A percentile compares a stretch with the other conserved stretches of the same genome.
phyloP scores from a whole-genome alignment of 2,113 vertebrate species.

The Beaufortia kweichowensis region DNA sequence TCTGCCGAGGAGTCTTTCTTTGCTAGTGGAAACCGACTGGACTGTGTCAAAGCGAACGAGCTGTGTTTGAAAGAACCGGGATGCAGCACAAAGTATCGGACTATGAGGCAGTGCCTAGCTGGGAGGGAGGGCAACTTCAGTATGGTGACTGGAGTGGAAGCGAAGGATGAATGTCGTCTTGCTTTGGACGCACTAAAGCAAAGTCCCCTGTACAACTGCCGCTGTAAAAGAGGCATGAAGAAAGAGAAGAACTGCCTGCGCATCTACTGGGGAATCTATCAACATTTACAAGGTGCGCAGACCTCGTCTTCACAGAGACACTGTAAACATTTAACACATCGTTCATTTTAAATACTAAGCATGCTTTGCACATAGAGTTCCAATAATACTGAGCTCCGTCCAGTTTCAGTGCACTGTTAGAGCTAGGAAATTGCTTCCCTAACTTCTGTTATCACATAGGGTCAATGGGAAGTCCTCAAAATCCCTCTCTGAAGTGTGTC shows the following conservation, averaged over 20 bases:
- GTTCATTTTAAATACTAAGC: not conserved
- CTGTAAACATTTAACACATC: conserved; percentile 25
- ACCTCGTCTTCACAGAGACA: conserved; percentile 74
- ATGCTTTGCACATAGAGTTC: not conserved
- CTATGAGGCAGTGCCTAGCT: conserved; percentile 95
- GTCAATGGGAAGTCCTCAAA: conserved; percentile 31
- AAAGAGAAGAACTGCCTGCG: conserved; percentile 98
- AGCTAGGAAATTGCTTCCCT: conserved; percentile 5
- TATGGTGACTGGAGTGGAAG: conserved; percentile 86
- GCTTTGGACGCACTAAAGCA: conserved; percentile 95
- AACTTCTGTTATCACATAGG: conserved; percentile 21
- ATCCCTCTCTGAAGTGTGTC: conserved; percentile 56
- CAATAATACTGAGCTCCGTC: not conserved
- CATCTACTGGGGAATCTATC: conserved; percentile 98
- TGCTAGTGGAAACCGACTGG: conserved; percentile 72
- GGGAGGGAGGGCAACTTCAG: conserved; percentile 94
- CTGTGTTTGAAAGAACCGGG: conserved; percentile 91
- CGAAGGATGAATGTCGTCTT: conserved; percentile 92
- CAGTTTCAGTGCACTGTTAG: not conserved
- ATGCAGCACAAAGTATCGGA: conserved; percentile 97
- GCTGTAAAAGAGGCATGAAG: conserved; percentile 97
- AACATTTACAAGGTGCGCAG: conserved; percentile 90
- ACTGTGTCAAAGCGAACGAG: conserved; percentile 94
- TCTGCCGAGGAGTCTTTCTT: conserved; percentile 78
- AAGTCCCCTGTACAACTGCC: conserved; percentile 93